A percentile compares a stretch with the other conserved stretches of the same genome.
These are phyloP conservation scores for Strigamia maritima DNA, from an alignment of 2,888 invertebrate genomes.

Conservation along the genomic window DNA sequence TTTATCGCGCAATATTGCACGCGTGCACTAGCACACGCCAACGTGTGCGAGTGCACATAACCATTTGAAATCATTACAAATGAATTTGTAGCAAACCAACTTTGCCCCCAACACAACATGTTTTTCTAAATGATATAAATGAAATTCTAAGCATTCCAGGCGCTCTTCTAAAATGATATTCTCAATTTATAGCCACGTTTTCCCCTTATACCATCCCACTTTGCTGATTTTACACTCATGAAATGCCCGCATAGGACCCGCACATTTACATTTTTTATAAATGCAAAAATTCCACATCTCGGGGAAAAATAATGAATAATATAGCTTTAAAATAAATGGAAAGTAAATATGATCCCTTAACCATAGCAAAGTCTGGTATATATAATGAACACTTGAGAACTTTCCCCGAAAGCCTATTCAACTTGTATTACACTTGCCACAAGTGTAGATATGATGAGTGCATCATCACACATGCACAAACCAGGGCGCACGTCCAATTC, in stretches of 20 bases:
- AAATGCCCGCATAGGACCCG: background rate
- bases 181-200: background rate
- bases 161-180: background rate
- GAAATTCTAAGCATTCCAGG: background rate
- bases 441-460: background rate
- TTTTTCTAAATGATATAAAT: background rate
- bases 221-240: background rate
- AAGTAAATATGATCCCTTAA: background rate
- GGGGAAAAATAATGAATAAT: background rate
- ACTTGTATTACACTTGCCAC: slow-evolving; percentile 4
- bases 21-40: background rate
- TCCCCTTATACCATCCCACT: background rate
- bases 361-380: background rate
- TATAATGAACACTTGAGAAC: background rate
- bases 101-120: background rate
- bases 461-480: background rate
- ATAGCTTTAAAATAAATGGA: background rate
- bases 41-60: background rate
- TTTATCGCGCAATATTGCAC: background rate
- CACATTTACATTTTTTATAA: background rate
- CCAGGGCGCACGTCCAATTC: background rate
- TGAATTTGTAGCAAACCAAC: background rate
- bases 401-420: background rate
- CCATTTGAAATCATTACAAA: background rate
- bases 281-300: background rate